Conservation (phyloP, 2,888 invertebrate genomes). For the Spatulosminthurus flaviceps region DNA sequence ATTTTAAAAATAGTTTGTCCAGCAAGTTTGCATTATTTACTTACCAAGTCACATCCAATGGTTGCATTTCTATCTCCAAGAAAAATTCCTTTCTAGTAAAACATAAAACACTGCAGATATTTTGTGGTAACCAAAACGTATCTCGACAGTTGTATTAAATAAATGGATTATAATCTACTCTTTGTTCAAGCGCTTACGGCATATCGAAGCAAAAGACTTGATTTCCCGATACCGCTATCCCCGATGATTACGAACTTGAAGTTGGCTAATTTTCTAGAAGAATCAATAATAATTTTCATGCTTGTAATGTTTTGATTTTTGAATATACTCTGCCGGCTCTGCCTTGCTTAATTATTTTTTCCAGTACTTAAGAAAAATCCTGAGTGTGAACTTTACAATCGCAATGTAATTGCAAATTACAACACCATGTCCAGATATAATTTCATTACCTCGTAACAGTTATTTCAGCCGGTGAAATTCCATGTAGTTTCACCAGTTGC, state of each 20-base stretch:
- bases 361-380: too few species aligned
- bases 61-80: constrained; percentile 52
- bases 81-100: constrained; percentile 53
- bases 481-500: constrained; percentile 47
- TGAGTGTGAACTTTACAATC: too few species aligned
- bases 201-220: constrained; percentile 40
- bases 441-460: background rate
- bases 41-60: constrained; percentile 58
- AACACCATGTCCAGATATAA: background rate
- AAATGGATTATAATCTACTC: too few species aligned
- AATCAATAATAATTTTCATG: too few species aligned
- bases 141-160: too few species aligned
- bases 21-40: background rate
- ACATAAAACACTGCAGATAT: background rate
- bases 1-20: background rate
- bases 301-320: too few species aligned
- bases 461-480: constrained; percentile 44
- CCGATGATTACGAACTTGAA: constrained; percentile 53
- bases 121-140: too few species aligned
- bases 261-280: constrained; percentile 15
- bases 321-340: too few species aligned
- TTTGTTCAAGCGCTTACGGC: constrained; percentile 1
- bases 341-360: too few species aligned
- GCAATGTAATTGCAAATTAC: too few species aligned
- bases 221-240: constrained; percentile 49